phyloP scores from a whole-genome alignment of 2,888 invertebrate species.

The Dendrolimus houi region DNA sequence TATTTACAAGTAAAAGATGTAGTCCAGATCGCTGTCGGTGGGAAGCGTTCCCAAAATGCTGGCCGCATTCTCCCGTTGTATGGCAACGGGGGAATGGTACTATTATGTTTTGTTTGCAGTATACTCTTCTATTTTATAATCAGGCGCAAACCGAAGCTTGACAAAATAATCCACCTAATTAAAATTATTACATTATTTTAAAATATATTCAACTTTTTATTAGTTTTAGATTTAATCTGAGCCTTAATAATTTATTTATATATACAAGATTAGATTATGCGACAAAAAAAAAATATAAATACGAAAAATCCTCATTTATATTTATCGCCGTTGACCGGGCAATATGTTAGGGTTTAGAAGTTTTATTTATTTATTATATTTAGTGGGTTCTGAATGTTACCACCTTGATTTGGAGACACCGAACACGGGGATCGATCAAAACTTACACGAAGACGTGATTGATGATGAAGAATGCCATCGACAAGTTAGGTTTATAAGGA shows the following conservation, averaged over 20 bases:
- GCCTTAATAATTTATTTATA: not conserved
- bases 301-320: not conserved
- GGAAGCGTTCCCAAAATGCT: too few relatives aligned
- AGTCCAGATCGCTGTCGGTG: too few relatives aligned
- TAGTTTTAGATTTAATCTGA: too few relatives aligned
- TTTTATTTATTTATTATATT: not conserved
- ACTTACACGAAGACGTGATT: constrained; percentile 37
- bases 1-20: too few relatives aligned
- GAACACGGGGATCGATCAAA: constrained; percentile 28
- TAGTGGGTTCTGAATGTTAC: constrained; percentile 9
- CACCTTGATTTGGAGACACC: constrained; percentile 9
- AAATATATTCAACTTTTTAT: too few relatives aligned
- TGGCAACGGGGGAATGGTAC: too few relatives aligned
- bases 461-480: constrained; percentile 35
- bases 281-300: not conserved
- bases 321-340: constrained; percentile 2
- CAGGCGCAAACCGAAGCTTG: too few relatives aligned
- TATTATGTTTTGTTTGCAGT: too few relatives aligned
- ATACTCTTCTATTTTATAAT: too few relatives aligned
- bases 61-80: too few relatives aligned
- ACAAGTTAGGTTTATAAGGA: constrained; percentile 31
- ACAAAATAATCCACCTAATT: too few relatives aligned
- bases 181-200: too few relatives aligned
- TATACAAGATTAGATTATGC: not conserved
- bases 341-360: constrained; percentile 2